Base-by-base conservation (phyloP, 1,140 invertebrate species). In the Stenopsyche tienmushanensis region DNA sequence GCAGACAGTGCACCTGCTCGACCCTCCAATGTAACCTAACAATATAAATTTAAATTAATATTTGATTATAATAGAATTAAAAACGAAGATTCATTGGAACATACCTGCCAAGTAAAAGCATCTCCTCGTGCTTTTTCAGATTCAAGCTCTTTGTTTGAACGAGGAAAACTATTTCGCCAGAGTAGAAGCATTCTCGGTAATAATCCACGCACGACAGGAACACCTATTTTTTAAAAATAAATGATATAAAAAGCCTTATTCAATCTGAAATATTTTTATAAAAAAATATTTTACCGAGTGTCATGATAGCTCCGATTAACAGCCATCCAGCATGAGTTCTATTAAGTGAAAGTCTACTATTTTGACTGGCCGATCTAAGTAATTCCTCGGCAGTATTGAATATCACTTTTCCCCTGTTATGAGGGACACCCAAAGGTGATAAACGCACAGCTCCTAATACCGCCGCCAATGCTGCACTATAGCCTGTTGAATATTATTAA, bases 321-420 rank as follows among this genome's bases (percentile, higher is more conserved):
- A 98, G 84, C 98, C 98, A 99, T 13, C 96, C 97, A 60, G 96
- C 94, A 75, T 97, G 93, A 34, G 96, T 98, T 76, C 96, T 85
- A 74, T 96, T 93, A 45, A 97, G 83, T 9, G 96, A 97, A 58
- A 99, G 82, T 64, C 96, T 85, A 77, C 94, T 96, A 78, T 96
- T 98, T 81, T 98, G 96, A 73, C 90, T 94, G n/a, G 97, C 97
- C 70, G 94, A 97, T 72, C 96, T 84, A 18, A 99, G 80, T 53
- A 99, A 78, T 76, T 99, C 97, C 83, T 99, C 97, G 20, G 96
- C 97, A 34, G 96, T 92, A 75, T 94, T 96, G 76, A 99, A 99
- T 45, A 98, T 94, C 68, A 97, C 88, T 82, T 98, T 98, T 71
- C 95, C 95, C 71, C 95, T 92, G 41, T 93, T 93, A 77, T 98